Conservation (phyloP, 2,888 invertebrate species). For the Cryptophagus acutangulus region DNA sequence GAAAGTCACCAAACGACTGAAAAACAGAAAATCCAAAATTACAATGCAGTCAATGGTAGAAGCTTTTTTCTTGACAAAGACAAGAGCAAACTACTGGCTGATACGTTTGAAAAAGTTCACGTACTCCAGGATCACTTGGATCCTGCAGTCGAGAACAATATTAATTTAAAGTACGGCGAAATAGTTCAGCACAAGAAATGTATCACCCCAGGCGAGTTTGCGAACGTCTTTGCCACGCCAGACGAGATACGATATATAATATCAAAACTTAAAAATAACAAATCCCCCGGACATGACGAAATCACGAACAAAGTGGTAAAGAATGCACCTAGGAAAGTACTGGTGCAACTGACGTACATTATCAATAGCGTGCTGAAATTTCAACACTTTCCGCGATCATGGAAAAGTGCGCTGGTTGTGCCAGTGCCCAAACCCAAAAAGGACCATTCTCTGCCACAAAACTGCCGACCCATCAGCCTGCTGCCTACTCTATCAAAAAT, state of each 20-base stretch:
- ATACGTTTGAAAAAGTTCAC: too few relatives aligned
- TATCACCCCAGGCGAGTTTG: too few relatives aligned
- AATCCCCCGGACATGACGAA: slow-evolving; percentile 9
- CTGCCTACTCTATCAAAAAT: neutral
- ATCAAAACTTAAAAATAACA: neutral
- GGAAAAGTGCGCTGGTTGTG: slow-evolving; percentile 7
- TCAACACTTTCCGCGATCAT: slow-evolving; percentile 6
- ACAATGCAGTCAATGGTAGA: too few relatives aligned
- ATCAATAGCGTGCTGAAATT: neutral
- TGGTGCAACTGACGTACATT: slow-evolving; percentile 6
- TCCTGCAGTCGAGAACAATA: too few relatives aligned
- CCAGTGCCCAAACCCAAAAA: slow-evolving; percentile 9
- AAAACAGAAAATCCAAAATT: too few relatives aligned
- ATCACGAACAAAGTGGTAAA: slow-evolving; percentile 9
- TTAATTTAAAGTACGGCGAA: too few relatives aligned
- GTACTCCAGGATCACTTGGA: too few relatives aligned
- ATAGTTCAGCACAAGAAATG: too few relatives aligned
- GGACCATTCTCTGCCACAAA: slow-evolving; percentile 7
- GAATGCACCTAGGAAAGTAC: slow-evolving; percentile 15
- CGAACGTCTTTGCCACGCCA: too few relatives aligned
- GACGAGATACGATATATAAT: neutral
- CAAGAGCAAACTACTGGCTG: too few relatives aligned
- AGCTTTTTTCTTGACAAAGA: too few relatives aligned
- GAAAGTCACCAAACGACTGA: too few relatives aligned
- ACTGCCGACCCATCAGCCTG: slow-evolving; percentile 12